Percentiles rank a stretch among this genome's conserved stretches.
phyloP scores from a whole-genome alignment of 2,113 vertebrate species.

The Bos indicus region DNA sequence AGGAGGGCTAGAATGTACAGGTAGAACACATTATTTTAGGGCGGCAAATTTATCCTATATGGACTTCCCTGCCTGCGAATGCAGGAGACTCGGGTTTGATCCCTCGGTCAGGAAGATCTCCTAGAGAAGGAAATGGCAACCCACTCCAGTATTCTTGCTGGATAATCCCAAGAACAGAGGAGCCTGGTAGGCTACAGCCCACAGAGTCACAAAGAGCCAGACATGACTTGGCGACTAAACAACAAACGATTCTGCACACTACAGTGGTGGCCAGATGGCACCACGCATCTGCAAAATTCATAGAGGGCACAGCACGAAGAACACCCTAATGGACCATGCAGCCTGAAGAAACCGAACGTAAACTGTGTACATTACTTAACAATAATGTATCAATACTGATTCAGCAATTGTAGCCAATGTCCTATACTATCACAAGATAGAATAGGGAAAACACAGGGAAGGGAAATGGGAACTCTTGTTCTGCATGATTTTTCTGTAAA shows the following conservation, averaged over 20 bases:
- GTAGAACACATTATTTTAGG: background rate
- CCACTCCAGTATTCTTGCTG: background rate
- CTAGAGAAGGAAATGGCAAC: background rate
- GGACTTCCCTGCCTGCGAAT: background rate
- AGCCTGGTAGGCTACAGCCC: background rate
- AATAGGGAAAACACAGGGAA: background rate
- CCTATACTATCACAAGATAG: rapidly evolving
- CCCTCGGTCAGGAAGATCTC: background rate
- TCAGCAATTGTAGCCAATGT: background rate
- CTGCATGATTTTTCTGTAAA: background rate
- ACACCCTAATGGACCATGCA: background rate
- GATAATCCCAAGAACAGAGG: background rate
- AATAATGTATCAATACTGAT: background rate
- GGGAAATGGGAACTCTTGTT: background rate
- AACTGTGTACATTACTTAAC: background rate
- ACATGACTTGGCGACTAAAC: background rate
- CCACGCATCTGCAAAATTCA: background rate
- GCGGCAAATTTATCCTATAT: background rate
- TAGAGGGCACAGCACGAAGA: background rate
- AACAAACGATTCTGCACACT: background rate
- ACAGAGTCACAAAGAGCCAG: background rate
- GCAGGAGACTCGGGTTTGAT: background rate
- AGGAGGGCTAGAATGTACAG: rapidly evolving
- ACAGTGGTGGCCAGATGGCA: no score
- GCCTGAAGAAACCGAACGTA: background rate